A percentile compares a stretch with the other conserved stretches of the same genome.
Evolutionary conservation across 1,140 invertebrate species (phyloP).

Genomic region (Polypedilum vanderplanki): DNA sequence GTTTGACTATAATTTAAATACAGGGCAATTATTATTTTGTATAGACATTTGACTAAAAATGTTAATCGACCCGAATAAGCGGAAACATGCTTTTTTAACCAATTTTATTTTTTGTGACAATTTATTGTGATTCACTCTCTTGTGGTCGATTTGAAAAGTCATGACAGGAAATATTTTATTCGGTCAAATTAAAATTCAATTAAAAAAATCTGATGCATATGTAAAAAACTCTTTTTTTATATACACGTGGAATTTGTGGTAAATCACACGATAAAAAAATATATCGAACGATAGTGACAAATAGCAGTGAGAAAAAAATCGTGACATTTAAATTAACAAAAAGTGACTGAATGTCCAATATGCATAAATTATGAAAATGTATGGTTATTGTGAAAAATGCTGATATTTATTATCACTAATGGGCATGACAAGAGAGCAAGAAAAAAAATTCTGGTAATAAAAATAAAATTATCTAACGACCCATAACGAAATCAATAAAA

Average conservation of each 20-base stretch:
- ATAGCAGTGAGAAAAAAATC: background rate
- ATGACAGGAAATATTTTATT: conserved; percentile 13
- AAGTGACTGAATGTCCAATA: background rate
- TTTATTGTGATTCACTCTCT: background rate
- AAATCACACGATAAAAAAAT: too few species aligned
- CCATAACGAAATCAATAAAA: conserved; percentile 3
- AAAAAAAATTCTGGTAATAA: too few species aligned
- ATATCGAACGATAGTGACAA: background rate
- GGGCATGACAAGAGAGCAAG: too few species aligned
- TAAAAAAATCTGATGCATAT: background rate
- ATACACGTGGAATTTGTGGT: background rate
- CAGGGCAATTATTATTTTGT: background rate
- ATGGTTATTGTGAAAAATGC: background rate
- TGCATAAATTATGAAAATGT: conserved; percentile 24
- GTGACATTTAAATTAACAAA: conserved; percentile 28
- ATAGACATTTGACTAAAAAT: too few species aligned
- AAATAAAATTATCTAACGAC: conserved; percentile 2
- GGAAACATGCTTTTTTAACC: background rate
- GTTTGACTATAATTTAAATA: background rate
- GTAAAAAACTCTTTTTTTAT: background rate
- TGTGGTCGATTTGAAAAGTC: background rate
- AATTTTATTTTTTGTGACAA: background rate
- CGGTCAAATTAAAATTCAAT: conserved; percentile 22
- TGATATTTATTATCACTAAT: background rate
- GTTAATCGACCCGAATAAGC: conserved; percentile 6